Base-by-base conservation (phyloP, 2,113 vertebrate genomes). In the Callionymus lyra region DNA sequence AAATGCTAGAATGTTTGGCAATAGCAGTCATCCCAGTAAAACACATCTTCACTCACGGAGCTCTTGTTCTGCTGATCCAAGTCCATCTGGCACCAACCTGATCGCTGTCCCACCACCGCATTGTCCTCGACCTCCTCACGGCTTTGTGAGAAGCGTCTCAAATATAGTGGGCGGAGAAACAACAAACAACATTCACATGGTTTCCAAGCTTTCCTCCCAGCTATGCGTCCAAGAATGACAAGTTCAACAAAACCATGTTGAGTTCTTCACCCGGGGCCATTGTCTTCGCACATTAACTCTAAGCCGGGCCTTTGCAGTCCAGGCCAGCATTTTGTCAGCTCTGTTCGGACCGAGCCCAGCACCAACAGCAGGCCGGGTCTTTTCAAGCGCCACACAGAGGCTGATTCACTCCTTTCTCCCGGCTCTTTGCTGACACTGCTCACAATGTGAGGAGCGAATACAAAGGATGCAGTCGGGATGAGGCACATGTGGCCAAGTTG, bases 111-210 rank as follows among this genome's bases (percentile, higher is more conserved):
- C 66, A 77, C 62, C 76, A 50, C 45, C 64, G 74, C 69, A 86
- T 86, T 86, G 86, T 86, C 76, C 71, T 42, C 56, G 41, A 53
- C 55, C 50, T 59, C 70, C 79, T 77, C 79, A 80, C 64, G 55
- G 68, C 72, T 71, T 68, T 77, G 76, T 82, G 76, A 78, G 75
- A 79, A 74, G 74, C 64, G 76, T 76, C 76, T 75, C 76, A 82
- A 82, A 84, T 81, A 84, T 80, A 77, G 21, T 4, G 21, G 69
- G 68, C 81, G 63, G 80, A 74, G 78, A 76, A 80, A 79, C 72
- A 73, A 82, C 84, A 86, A 85, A 86, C 69, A 82, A 83, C 80
- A 83, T 82, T 85, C 76, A 83, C 70, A 84, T 76, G 84, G 80
- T 82, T 86, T 76, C 84, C 84, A 81, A 75, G 82, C 77, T 82